Evolutionary conservation across 2,888 invertebrate genomes (phyloP).

Genomic region (Oeneis ivallda): DNA sequence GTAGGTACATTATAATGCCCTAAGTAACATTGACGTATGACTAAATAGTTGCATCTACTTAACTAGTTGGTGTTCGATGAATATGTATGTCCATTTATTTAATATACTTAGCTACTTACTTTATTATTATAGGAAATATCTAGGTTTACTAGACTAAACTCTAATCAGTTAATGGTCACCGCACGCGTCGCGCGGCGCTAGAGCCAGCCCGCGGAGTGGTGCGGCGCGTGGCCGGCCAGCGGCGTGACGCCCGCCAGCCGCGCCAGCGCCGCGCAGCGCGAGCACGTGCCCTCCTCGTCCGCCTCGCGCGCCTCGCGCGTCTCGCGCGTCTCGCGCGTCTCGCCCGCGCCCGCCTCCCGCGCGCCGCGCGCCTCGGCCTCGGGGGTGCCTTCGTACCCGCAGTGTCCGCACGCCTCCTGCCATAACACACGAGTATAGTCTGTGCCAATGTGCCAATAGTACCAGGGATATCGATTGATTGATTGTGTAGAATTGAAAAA

Average conservation of each 20-base stretch:
- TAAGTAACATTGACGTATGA: constrained; percentile 54
- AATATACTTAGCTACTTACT: constrained; percentile 9
- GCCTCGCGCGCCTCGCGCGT: constrained; percentile 24
- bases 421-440: not conserved
- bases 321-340: constrained; percentile 28
- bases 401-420: constrained; percentile 41
- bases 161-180: not conserved
- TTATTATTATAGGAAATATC: not conserved
- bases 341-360: constrained; percentile 28
- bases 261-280: constrained; percentile 83
- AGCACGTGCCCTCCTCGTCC: constrained; percentile 52
- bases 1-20: constrained; percentile 44
- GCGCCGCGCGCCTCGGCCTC: constrained; percentile 32
- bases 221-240: constrained; percentile 86
- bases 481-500: too few species aligned
- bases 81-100: constrained; percentile 54
- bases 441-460: not conserved
- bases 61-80: constrained; percentile 75
- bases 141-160: not conserved
- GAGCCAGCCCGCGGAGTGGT: constrained; percentile 86
- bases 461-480: too few species aligned
- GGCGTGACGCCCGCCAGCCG: constrained; percentile 88
- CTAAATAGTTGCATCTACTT: constrained; percentile 62
- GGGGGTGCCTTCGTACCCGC: constrained; percentile 41
- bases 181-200: constrained; percentile 58